Conservation (phyloP, 2,797 vertebrate genomes). For the Cyclura pinguis region DNA sequence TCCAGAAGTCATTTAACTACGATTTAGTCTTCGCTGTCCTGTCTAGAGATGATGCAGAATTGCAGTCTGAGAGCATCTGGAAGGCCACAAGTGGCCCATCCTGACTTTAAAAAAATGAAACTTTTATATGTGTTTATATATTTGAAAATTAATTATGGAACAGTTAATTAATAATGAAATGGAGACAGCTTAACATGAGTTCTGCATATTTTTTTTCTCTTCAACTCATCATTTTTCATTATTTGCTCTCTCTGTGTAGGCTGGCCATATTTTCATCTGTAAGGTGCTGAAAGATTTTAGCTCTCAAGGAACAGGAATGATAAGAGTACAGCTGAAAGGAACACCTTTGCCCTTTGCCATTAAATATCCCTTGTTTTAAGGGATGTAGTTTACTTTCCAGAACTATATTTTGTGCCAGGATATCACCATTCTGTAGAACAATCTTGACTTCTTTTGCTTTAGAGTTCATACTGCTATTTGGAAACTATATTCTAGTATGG, state of each 20-base stretch:
- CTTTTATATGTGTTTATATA: background rate
- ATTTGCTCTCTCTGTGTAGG: slow-evolving; percentile 2
- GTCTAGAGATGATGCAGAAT: no score
- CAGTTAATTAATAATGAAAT: background rate
- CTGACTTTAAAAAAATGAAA: background rate
- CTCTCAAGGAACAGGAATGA: background rate
- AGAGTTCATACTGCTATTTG: background rate
- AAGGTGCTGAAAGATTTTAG: background rate
- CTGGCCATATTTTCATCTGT: background rate
- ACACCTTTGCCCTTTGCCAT: background rate
- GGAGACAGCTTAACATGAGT: background rate
- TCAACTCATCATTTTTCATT: background rate
- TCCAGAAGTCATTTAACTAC: no score
- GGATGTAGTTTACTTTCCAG: background rate
- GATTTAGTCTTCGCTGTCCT: no score
- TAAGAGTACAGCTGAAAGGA: background rate
- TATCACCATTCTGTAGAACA: background rate
- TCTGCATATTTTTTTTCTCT: background rate
- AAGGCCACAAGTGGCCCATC: no score
- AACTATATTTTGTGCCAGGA: background rate
- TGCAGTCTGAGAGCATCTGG: no score
- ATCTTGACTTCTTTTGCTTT: background rate
- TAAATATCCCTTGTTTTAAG: slow-evolving; percentile 1
- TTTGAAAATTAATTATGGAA: background rate
- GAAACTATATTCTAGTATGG: background rate